Conservation (phyloP, 2,888 invertebrate species). For the Xestia xanthographa region DNA sequence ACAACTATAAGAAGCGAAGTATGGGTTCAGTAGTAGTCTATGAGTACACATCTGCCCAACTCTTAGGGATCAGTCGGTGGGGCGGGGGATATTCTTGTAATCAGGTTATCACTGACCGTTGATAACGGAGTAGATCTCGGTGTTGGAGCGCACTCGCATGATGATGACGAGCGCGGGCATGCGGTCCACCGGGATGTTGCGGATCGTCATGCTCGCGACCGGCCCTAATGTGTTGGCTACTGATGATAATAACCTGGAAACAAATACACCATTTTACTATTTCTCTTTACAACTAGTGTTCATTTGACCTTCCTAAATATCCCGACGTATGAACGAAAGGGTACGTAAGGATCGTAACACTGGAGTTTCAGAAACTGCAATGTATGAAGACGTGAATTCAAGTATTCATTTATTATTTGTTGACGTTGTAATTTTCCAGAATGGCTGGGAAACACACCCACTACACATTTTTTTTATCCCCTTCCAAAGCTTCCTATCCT, state of each 20-base stretch:
- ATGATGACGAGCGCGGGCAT: slow-evolving; percentile 97
- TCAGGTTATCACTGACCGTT: slow-evolving; percentile 91
- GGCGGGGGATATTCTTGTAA: not conserved
- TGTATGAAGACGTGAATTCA: not conserved
- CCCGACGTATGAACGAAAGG: not conserved
- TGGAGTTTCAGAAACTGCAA: not conserved
- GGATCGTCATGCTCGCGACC: slow-evolving; percentile 95
- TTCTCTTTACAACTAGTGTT: not conserved
- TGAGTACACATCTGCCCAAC: too few species aligned
- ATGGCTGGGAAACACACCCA: too few species aligned
- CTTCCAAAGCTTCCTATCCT: too few species aligned
- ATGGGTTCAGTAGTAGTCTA: too few species aligned
- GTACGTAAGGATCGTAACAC: not conserved
- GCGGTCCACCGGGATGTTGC: slow-evolving; percentile 96
- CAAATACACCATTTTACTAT: not conserved
- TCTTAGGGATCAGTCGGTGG: too few species aligned
- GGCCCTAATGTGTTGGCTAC: slow-evolving; percentile 95
- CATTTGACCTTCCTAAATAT: not conserved
- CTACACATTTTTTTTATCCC: too few species aligned
- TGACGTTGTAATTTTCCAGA: not conserved
- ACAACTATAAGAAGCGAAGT: too few species aligned
- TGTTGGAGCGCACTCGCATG: slow-evolving; percentile 96
- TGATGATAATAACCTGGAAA: slow-evolving; percentile 93
- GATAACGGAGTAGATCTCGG: slow-evolving; percentile 97
- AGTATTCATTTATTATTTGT: not conserved